A percentile compares a stretch with the other conserved stretches of the same genome.
Evolutionary conservation across 2,797 vertebrate genomes (phyloP).

Genomic region (Neomorphus geoffroyi): DNA sequence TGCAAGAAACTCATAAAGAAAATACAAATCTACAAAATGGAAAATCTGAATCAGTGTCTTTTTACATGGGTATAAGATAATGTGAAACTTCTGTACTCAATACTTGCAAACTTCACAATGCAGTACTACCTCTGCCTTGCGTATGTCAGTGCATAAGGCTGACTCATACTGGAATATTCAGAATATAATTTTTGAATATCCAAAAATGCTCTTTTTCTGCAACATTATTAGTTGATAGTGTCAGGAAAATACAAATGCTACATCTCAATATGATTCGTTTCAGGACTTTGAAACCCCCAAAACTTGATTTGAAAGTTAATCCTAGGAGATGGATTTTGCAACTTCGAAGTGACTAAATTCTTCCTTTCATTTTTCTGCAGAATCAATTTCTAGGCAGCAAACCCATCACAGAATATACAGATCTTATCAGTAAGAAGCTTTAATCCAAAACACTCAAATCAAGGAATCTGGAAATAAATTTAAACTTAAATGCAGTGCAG

Average conservation of each 20-base stretch:
- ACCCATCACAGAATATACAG: not conserved
- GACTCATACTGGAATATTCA: not conserved
- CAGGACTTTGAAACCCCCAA: not conserved
- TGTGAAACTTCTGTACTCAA: not conserved
- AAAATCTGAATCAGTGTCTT: not conserved
- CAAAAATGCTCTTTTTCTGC: not conserved
- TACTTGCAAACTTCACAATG: not conserved
- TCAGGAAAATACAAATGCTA: not conserved
- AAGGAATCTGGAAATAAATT: not conserved
- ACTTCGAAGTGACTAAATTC: not conserved
- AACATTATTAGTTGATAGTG: not conserved
- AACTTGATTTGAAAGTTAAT: not conserved
- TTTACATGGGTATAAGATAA: not conserved
- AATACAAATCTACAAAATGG: not conserved
- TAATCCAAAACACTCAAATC: not conserved
- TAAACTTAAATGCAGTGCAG: not conserved
- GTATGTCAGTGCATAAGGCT: not conserved
- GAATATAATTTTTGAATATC: not conserved
- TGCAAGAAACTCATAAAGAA: not conserved
- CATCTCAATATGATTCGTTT: not conserved
- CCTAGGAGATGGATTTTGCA: not conserved
- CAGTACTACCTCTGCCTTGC: not conserved
- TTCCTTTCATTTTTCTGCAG: not conserved
- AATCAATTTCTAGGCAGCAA: not conserved
- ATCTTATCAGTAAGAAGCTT: accelerated